These are phyloP conservation scores for Drosophila nigrodunni DNA, from an alignment of 1,140 invertebrate genomes.

Conservation along the genomic window DNA sequence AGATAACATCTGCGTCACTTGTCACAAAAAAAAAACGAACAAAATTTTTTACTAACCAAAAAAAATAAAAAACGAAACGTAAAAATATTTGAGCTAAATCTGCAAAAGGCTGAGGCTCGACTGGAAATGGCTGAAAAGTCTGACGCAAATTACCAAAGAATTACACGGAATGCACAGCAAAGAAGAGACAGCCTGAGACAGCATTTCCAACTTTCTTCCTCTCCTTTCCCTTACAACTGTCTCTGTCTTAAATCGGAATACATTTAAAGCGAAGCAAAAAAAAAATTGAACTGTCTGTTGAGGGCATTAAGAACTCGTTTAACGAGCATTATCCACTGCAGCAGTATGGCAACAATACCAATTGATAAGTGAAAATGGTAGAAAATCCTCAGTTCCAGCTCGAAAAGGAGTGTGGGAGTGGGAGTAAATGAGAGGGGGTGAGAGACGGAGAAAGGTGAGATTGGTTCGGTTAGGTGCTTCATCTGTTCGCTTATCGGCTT, in stretches of 20 bases:
- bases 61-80: conserved; percentile 8
- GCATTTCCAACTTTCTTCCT: neutral
- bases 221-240: neutral
- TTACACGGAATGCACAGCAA: conserved; percentile 51
- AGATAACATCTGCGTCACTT: conserved; percentile 71
- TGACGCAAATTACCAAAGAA: conserved; percentile 63
- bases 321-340: conserved; percentile 37
- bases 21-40: conserved; percentile 45
- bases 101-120: conserved; percentile 11
- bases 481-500: conserved; percentile 55
- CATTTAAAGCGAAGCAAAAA: neutral
- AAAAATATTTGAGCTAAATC: conserved; percentile 34
- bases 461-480: conserved; percentile 39
- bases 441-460: neutral
- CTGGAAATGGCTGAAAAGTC: conserved; percentile 39
- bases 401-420: conserved; percentile 3
- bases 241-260: conserved; percentile 29
- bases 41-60: conserved; percentile 4
- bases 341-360: conserved; percentile 18
- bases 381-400: neutral
- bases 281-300: conserved; percentile 40
- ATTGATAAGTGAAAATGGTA: neutral
- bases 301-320: conserved; percentile 64
- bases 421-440: neutral
- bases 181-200: neutral